These are phyloP conservation scores for Agrotis segetum DNA, from an alignment of 2,888 invertebrate genomes.

Conservation along the genomic window DNA sequence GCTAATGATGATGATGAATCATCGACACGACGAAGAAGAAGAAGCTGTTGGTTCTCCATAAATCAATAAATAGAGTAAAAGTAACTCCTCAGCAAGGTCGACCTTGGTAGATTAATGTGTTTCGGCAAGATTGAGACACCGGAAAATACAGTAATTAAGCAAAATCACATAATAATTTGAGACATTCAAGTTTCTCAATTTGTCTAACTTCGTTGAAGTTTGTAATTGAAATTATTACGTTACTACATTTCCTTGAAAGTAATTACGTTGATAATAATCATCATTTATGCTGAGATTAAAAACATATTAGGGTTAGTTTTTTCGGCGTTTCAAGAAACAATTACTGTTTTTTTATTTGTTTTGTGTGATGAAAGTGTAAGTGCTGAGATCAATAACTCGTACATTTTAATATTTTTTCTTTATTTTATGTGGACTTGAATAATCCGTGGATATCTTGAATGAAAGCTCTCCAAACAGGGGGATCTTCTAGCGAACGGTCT, in stretches of 20 bases:
- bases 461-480: too few relatives aligned
- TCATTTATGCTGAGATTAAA: slow-evolving; percentile 47
- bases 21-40: too few relatives aligned
- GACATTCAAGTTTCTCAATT: background rate
- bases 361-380: slow-evolving; percentile 16
- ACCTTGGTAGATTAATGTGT: background rate
- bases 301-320: slow-evolving; percentile 40
- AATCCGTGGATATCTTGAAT: too few relatives aligned
- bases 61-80: too few relatives aligned
- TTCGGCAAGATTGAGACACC: background rate
- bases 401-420: too few relatives aligned
- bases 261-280: slow-evolving; percentile 27
- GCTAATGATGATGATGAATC: too few relatives aligned
- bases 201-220: slow-evolving; percentile 14
- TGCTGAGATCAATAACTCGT: background rate
- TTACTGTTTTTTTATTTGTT: background rate
- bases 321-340: slow-evolving; percentile 19
- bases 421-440: too few relatives aligned
- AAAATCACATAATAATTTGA: slow-evolving; percentile 28
- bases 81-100: background rate
- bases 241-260: slow-evolving; percentile 15
- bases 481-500: too few relatives aligned
- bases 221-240: slow-evolving; percentile 42
- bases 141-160: background rate
- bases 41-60: too few relatives aligned